Evolutionary conservation across 2,797 vertebrate genomes (phyloP).

Genomic region (Protonibea diacanthus): DNA sequence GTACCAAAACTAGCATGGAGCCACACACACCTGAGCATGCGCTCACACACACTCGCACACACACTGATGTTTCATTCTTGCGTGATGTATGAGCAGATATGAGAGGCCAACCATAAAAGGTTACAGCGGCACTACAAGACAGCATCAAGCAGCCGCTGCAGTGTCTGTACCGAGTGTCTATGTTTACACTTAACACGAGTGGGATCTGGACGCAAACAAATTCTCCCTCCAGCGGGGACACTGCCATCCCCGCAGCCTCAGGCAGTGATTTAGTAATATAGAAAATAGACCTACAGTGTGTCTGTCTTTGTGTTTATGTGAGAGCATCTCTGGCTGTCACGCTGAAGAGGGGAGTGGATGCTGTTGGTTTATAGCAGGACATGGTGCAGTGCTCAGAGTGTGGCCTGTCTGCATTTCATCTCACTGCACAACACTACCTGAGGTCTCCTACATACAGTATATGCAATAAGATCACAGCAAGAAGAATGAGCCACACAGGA

Average conservation of each 20-base stretch:
- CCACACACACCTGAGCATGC: slow-evolving; percentile 21
- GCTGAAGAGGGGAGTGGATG: slow-evolving; percentile 34
- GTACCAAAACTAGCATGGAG: slow-evolving; percentile 44
- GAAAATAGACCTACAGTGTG: slow-evolving; percentile 61
- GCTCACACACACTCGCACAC: slow-evolving; percentile 15
- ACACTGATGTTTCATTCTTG: slow-evolving; percentile 55
- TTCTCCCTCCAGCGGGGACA: slow-evolving; percentile 47
- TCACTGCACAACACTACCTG: background rate
- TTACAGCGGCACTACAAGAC: slow-evolving; percentile 61
- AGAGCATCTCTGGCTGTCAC: slow-evolving; percentile 65
- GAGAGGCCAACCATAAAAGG: slow-evolving; percentile 85
- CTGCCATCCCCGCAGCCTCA: slow-evolving; percentile 60
- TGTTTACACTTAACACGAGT: slow-evolving; percentile 79
- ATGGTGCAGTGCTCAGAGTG: slow-evolving; percentile 36
- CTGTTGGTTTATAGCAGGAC: slow-evolving; percentile 59
- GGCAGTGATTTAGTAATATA: slow-evolving; percentile 74
- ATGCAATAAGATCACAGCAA: background rate
- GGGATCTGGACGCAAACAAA: slow-evolving; percentile 76
- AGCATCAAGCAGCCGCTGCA: slow-evolving; percentile 61
- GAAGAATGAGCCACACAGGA: background rate
- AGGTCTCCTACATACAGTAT: background rate
- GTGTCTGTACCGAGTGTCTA: slow-evolving; percentile 53
- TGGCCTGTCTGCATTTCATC: slow-evolving; percentile 56
- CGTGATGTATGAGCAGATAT: slow-evolving; percentile 69
- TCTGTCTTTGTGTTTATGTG: slow-evolving; percentile 69